Conservation (phyloP, 2,113 vertebrate species). For the Melanerpes aurifrons region DNA sequence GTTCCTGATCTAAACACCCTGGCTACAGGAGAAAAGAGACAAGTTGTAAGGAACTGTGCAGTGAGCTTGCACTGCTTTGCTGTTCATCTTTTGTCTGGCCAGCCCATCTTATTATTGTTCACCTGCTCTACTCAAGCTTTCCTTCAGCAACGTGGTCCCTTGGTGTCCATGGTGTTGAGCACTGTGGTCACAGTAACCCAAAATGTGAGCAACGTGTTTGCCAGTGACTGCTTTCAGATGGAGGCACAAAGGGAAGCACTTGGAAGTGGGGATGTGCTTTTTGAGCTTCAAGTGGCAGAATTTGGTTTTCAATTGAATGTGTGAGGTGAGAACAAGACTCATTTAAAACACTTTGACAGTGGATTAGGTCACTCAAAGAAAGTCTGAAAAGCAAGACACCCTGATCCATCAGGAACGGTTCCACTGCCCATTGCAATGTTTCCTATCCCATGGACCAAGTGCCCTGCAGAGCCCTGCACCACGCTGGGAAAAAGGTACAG, state of each 20-base stretch:
- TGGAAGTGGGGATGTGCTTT: neutral
- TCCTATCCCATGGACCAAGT: neutral
- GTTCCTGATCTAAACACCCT: neutral
- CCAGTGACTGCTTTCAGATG: neutral
- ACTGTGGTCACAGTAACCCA: neutral
- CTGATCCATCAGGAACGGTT: neutral
- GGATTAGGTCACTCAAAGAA: neutral
- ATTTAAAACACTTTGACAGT: neutral
- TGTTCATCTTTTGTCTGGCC: neutral
- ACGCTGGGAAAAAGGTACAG: fast-evolving
- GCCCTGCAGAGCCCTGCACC: fast-evolving
- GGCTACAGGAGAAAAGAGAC: neutral
- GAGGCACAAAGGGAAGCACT: neutral
- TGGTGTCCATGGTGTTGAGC: neutral
- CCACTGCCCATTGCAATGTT: neutral
- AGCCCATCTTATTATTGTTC: neutral
- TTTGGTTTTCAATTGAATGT: neutral
- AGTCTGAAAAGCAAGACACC: neutral
- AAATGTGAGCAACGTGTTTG: neutral
- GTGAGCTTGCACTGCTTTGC: neutral
- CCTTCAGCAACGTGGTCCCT: neutral
- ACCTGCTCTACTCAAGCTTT: neutral
- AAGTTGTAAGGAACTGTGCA: neutral
- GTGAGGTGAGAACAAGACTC: neutral
- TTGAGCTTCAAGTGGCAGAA: neutral